These are phyloP conservation scores for Sarotherodon lohbergeri DNA, from an alignment of 2,113 vertebrate species.

Conservation along the genomic window DNA sequence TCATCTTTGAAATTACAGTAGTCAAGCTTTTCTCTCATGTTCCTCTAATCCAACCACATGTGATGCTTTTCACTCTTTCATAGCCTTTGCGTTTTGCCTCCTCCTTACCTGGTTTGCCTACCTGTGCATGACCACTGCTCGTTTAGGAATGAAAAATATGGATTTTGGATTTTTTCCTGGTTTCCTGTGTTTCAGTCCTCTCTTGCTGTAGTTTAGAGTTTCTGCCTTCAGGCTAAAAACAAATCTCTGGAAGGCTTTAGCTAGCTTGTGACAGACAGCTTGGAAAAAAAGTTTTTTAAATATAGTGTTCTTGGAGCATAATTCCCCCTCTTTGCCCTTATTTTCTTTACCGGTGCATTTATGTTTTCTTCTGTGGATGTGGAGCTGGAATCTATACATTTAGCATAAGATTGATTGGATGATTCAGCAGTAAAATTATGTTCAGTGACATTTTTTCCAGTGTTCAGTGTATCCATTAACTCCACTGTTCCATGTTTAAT, in stretches of 20 bases:
- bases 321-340: background rate
- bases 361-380: background rate
- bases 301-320: background rate
- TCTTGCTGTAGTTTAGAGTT: background rate
- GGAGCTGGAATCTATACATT: background rate
- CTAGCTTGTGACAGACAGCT: background rate
- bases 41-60: background rate
- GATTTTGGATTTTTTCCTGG: background rate
- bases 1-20: background rate
- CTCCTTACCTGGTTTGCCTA: background rate
- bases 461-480: fast-evolving
- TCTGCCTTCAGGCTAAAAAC: background rate
- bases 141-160: background rate
- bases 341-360: background rate
- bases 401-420: background rate
- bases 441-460: background rate
- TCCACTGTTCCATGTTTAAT: background rate
- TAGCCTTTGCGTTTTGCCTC: fast-evolving
- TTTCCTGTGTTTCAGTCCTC: background rate
- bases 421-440: background rate
- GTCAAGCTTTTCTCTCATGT: background rate
- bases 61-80: background rate
- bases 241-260: background rate
- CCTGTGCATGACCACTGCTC: background rate
- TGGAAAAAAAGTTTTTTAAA: background rate